Evolutionary conservation across 2,888 invertebrate genomes (phyloP).

Genomic region (Orthonevra nobilis): DNA sequence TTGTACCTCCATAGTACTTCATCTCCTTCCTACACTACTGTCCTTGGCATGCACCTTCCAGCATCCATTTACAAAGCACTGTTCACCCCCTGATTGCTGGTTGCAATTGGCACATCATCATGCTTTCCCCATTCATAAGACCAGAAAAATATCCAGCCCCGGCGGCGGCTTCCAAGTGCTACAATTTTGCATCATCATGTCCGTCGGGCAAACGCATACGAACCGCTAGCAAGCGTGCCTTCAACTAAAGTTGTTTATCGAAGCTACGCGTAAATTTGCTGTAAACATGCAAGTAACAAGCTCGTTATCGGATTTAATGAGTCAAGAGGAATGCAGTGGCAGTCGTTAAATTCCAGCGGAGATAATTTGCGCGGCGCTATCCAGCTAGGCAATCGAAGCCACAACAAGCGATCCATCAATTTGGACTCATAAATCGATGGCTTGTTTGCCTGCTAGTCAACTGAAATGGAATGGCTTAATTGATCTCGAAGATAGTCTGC

Average conservation of each 20-base stretch:
- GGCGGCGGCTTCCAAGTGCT: no score
- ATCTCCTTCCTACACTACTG: no score
- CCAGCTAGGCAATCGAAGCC: not conserved
- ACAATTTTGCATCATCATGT: no score
- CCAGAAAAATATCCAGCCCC: no score
- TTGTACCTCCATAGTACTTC: no score
- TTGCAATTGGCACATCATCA: no score
- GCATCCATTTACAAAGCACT: no score
- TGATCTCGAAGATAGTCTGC: not conserved
- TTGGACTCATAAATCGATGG: not conserved
- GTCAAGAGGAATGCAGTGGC: not conserved
- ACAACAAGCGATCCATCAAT: not conserved
- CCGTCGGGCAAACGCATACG: no score
- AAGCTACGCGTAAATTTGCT: conserved; percentile 18
- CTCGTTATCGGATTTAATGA: conserved; percentile 4
- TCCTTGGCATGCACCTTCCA: no score
- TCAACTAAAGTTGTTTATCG: conserved; percentile 10
- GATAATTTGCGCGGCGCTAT: not conserved
- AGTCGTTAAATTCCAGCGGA: not conserved
- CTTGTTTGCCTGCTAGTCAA: not conserved
- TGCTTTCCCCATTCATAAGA: no score
- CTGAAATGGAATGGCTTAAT: not conserved
- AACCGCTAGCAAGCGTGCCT: not conserved
- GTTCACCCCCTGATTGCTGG: no score
- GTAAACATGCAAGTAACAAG: not conserved